Conservation (phyloP, 2,888 invertebrate genomes). For the Amiota minor region DNA sequence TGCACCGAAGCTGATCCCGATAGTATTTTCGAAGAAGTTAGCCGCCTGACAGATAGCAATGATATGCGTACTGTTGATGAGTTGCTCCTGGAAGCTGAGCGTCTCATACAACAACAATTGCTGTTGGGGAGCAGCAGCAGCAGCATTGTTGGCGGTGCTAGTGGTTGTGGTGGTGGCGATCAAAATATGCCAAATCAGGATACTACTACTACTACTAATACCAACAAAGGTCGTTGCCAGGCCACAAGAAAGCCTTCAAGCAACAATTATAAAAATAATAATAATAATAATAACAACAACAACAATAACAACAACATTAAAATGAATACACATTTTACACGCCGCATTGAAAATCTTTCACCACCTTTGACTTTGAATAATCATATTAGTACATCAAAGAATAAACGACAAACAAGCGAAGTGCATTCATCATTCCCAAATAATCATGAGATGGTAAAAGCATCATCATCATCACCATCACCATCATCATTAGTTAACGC, state of each 20-base stretch:
- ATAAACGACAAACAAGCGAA: background rate
- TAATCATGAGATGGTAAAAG: background rate
- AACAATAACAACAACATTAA: slow-evolving; percentile 53
- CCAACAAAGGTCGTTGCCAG: slow-evolving; percentile 14
- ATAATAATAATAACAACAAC: no score
- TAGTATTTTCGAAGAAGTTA: slow-evolving; percentile 81
- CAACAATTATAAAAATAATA: no score
- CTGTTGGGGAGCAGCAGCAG: slow-evolving; percentile 43
- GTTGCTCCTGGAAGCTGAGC: slow-evolving; percentile 77
- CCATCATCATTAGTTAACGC: background rate
- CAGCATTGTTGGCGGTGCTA: slow-evolving; percentile 21
- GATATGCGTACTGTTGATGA: slow-evolving; percentile 77
- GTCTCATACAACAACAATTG: slow-evolving; percentile 71
- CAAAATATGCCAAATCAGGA: background rate
- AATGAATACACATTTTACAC: slow-evolving; percentile 61
- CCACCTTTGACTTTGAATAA: slow-evolving; percentile 34
- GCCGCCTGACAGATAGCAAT: slow-evolving; percentile 75
- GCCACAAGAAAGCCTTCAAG: slow-evolving; percentile 23
- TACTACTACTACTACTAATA: background rate
- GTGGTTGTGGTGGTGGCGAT: slow-evolving; percentile 11
- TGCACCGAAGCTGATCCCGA: slow-evolving; percentile 76
- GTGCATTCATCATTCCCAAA: background rate
- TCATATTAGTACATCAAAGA: slow-evolving; percentile 20
- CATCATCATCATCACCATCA: background rate
- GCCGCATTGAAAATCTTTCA: slow-evolving; percentile 54